Conservation (phyloP, 1,140 invertebrate genomes). For the Drosophila suzukii region DNA sequence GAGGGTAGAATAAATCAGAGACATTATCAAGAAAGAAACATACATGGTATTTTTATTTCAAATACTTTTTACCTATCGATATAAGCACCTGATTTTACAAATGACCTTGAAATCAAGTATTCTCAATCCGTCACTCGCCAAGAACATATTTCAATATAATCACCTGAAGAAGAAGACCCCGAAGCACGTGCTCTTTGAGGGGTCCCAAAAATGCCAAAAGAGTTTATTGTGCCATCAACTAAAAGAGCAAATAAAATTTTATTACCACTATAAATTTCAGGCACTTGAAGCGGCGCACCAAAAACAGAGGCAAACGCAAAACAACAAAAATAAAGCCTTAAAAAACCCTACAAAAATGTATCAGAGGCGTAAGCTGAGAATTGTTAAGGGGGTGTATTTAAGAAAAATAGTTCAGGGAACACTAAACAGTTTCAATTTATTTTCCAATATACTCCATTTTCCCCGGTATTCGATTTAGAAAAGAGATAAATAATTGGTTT, state of each 20-base stretch:
- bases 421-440: neutral
- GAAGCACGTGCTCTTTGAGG: slow-evolving; percentile 67
- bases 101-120: slow-evolving; percentile 60
- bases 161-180: slow-evolving; percentile 23
- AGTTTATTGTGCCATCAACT: slow-evolving; percentile 82
- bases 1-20: slow-evolving; percentile 16
- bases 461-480: too few relatives aligned
- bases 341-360: slow-evolving; percentile 23
- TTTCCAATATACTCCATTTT: neutral
- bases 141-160: slow-evolving; percentile 47
- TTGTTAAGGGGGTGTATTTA: neutral
- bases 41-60: neutral
- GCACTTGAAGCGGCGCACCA: slow-evolving; percentile 65
- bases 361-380: slow-evolving; percentile 24
- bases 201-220: slow-evolving; percentile 64
- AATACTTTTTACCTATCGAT: neutral
- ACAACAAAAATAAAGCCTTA: slow-evolving; percentile 13
- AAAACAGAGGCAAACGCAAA: slow-evolving; percentile 56
- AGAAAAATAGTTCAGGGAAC: neutral
- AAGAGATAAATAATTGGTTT: too few relatives aligned
- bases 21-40: neutral
- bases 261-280: slow-evolving; percentile 83
- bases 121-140: slow-evolving; percentile 16
- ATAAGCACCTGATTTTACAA: slow-evolving; percentile 6
- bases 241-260: slow-evolving; percentile 83